Percentiles rank a stretch among this genome's conserved stretches.
Evolutionary conservation across 2,797 vertebrate species (phyloP).

Genomic region (Micromesistius poutassou): DNA sequence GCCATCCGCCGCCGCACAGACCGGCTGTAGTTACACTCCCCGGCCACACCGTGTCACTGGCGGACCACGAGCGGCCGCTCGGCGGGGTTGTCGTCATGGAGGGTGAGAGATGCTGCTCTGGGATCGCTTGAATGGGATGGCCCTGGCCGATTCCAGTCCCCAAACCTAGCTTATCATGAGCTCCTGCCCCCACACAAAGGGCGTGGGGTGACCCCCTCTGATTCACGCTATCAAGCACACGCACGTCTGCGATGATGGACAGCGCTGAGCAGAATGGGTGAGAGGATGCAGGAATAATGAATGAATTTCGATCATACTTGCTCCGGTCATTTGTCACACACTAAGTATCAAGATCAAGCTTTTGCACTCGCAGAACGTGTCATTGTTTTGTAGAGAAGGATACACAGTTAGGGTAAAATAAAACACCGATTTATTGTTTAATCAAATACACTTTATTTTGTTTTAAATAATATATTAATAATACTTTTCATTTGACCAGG

Average conservation of each 20-base stretch:
- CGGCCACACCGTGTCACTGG: slow-evolving; percentile 35
- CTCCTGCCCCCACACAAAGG: slow-evolving; percentile 51
- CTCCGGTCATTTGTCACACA: slow-evolving; percentile 42
- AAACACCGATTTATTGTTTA: too few species aligned
- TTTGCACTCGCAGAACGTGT: not conserved
- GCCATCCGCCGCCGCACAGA: slow-evolving; percentile 36
- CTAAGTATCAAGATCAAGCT: slow-evolving; percentile 6
- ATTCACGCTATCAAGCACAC: slow-evolving; percentile 62
- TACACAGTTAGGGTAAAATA: not conserved
- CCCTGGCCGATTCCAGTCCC: slow-evolving; percentile 46
- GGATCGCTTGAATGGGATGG: slow-evolving; percentile 57
- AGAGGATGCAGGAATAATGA: slow-evolving; percentile 57
- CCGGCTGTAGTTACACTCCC: slow-evolving; percentile 51
- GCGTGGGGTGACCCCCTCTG: slow-evolving; percentile 48
- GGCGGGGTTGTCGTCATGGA: slow-evolving; percentile 33
- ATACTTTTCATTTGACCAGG: slow-evolving; percentile 23
- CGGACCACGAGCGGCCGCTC: slow-evolving; percentile 42
- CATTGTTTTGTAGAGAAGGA: not conserved
- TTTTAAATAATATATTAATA: slow-evolving; percentile 17
- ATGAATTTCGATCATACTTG: slow-evolving; percentile 32
- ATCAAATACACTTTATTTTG: not conserved
- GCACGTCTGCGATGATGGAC: slow-evolving; percentile 60
- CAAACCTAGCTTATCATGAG: slow-evolving; percentile 48
- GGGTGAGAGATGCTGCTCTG: slow-evolving; percentile 46
- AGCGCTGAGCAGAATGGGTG: slow-evolving; percentile 48